A percentile compares a stretch with the other conserved stretches of the same genome.
Conservation (phyloP, 2,797 vertebrate genomes). For the Allenopithecus nigroviridis region DNA sequence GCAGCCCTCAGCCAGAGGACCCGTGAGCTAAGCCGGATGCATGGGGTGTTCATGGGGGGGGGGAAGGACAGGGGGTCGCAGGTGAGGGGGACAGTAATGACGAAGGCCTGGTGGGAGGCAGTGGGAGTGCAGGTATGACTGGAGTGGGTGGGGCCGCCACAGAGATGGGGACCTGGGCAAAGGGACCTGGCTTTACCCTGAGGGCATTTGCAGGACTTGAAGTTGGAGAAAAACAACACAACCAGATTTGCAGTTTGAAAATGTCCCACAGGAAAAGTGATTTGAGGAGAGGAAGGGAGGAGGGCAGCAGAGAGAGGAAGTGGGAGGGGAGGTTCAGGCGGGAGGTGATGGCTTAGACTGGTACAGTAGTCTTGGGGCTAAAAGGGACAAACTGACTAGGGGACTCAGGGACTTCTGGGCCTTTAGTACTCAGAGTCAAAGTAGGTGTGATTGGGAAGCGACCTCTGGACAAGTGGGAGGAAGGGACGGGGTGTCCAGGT, state of each 20-base stretch:
- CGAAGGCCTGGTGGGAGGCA: background rate
- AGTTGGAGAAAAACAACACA: background rate
- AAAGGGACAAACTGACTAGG: background rate
- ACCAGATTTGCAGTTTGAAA: background rate
- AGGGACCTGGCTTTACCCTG: background rate
- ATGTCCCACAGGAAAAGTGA: background rate
- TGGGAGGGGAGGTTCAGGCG: background rate
- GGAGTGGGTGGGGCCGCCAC: background rate
- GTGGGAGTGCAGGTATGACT: background rate
- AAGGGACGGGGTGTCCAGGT: background rate
- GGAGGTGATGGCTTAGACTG: accelerated
- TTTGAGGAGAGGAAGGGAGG: background rate
- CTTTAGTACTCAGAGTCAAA: background rate
- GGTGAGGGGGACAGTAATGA: background rate
- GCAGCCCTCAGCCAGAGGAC: background rate
- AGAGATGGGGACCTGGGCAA: background rate
- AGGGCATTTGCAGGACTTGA: background rate
- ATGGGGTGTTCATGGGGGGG: accelerated
- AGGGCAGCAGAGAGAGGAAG: background rate
- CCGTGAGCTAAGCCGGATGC: background rate
- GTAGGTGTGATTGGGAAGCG: background rate
- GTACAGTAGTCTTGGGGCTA: background rate
- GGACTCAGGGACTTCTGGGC: background rate
- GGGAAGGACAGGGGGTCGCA: background rate
- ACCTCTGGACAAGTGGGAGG: background rate